phyloP scores from a whole-genome alignment of 2,113 vertebrate species.

The Conger conger region DNA sequence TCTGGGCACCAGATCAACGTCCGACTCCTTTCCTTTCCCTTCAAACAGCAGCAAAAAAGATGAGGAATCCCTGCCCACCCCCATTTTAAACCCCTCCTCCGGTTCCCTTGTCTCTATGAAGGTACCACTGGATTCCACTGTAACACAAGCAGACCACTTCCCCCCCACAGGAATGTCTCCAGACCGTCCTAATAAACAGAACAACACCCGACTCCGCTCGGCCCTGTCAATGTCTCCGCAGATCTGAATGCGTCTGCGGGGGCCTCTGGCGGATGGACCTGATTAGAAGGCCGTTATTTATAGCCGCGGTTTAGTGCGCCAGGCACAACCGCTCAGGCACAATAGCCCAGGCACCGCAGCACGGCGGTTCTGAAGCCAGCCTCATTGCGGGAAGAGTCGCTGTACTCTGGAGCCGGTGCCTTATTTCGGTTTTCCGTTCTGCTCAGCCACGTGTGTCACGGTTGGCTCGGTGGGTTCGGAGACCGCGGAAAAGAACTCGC shows the following conservation, averaged over 20 bases:
- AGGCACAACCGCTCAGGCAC: conserved; percentile 33
- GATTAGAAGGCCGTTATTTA: conserved; percentile 47
- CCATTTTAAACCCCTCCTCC: conserved; percentile 30
- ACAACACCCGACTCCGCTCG: conserved; percentile 36
- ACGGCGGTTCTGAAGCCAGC: not conserved
- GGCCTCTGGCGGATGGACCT: conserved; percentile 25
- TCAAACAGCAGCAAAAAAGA: conserved; percentile 21
- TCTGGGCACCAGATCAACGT: conserved; percentile 30
- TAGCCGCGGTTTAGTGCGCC: conserved; percentile 23
- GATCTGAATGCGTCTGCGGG: conserved; percentile 16
- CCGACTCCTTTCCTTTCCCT: conserved; percentile 20
- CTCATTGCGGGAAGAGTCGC: not conserved
- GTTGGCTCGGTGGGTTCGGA: not conserved
- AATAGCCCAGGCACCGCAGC: conserved; percentile 42
- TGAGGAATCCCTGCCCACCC: conserved; percentile 31
- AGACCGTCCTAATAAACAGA: conserved; percentile 51
- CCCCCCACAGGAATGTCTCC: conserved; percentile 51
- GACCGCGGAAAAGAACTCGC: not conserved
- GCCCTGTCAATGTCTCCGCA: conserved; percentile 36
- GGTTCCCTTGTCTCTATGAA: conserved; percentile 25
- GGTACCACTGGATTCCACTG: conserved; percentile 52
- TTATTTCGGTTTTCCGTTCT: not conserved
- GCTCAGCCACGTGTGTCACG: not conserved
- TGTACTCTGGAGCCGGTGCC: not conserved
- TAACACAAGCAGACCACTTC: conserved; percentile 60